Percentiles rank a stretch among this genome's conserved stretches.
These are phyloP conservation scores for Eulimnadia texana DNA, from an alignment of 1,140 invertebrate species.

Conservation along the genomic window DNA sequence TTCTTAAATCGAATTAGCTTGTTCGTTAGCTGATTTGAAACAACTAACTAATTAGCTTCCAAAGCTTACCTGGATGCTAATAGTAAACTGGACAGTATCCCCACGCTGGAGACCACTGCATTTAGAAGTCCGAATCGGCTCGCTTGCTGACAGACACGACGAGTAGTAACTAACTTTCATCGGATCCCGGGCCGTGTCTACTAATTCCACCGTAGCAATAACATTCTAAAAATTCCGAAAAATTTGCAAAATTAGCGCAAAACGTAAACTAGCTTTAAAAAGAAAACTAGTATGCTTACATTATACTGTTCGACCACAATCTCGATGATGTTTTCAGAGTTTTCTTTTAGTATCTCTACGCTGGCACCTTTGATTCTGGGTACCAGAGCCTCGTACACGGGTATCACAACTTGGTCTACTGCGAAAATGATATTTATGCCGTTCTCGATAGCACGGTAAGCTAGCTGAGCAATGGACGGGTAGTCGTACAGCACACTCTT, in stretches of 20 bases:
- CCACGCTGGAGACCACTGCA: slow-evolving; percentile 39
- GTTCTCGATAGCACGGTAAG: slow-evolving; percentile 29
- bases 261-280: neutral
- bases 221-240: slow-evolving; percentile 28
- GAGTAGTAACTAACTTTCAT: slow-evolving; percentile 38
- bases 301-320: slow-evolving; percentile 39
- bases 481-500: slow-evolving; percentile 23
- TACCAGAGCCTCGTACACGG: slow-evolving; percentile 37
- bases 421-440: slow-evolving; percentile 50
- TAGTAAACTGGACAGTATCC: slow-evolving; percentile 29
- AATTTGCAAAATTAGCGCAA: neutral
- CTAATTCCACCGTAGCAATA: slow-evolving; percentile 34
- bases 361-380: slow-evolving; percentile 31
- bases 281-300: slow-evolving; percentile 23
- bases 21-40: too few species aligned
- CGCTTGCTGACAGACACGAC: slow-evolving; percentile 29
- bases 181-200: slow-evolving; percentile 35
- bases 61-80: slow-evolving; percentile 18
- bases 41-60: too few species aligned
- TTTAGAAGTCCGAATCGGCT: slow-evolving; percentile 31
- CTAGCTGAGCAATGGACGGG: slow-evolving; percentile 25
- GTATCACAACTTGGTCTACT: slow-evolving; percentile 38
- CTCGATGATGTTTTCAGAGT: slow-evolving; percentile 44
- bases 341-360: slow-evolving; percentile 38
- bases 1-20: too few species aligned